A percentile compares a stretch with the other conserved stretches of the same genome.
phyloP scores from a whole-genome alignment of 2,113 vertebrate species.

The Camelus dromedarius region DNA sequence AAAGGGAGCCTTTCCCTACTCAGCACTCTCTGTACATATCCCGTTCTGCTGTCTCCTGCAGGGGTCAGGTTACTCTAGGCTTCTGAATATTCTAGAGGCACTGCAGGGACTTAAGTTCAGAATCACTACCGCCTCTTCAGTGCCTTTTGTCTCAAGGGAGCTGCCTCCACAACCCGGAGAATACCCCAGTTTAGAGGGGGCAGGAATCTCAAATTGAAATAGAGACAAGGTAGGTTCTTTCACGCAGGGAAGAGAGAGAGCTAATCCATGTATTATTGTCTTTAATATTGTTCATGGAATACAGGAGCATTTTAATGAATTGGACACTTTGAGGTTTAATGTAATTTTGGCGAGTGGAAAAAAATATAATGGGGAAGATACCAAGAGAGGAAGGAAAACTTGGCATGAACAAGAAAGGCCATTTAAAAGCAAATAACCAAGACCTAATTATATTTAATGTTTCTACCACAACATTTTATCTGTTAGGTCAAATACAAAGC shows the following conservation, averaged over 20 bases:
- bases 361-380: background rate
- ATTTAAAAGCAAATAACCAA: conserved; percentile 27
- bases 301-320: background rate
- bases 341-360: background rate
- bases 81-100: background rate
- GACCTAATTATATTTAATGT: background rate
- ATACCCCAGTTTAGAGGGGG: conserved; percentile 46
- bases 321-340: background rate
- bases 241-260: background rate
- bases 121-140: background rate
- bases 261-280: background rate
- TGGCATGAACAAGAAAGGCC: background rate
- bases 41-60: background rate
- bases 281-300: background rate
- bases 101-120: background rate
- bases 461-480: conserved; percentile 11
- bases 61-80: background rate
- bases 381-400: background rate
- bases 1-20: background rate
- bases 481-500: background rate
- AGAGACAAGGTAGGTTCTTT: background rate
- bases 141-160: background rate
- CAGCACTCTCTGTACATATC: background rate
- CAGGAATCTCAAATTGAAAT: background rate
- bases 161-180: background rate